These are phyloP conservation scores for Schizopygopsis pylzovi DNA, from an alignment of 2,797 vertebrate species.

Conservation along the genomic window DNA sequence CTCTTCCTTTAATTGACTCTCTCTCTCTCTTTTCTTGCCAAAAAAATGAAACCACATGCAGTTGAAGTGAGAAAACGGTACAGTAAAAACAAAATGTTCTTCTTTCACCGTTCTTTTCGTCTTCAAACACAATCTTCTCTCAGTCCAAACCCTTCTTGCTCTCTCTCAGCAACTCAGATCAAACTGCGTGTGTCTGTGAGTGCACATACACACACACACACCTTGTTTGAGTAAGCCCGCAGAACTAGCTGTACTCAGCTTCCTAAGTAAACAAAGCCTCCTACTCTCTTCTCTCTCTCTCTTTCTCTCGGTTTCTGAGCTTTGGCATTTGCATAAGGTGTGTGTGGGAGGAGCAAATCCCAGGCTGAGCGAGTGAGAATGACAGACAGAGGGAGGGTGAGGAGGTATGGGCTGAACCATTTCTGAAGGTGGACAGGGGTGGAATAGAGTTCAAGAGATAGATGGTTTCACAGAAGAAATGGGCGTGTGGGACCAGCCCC, in stretches of 20 bases:
- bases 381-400: slow-evolving; percentile 42
- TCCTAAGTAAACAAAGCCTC: slow-evolving; percentile 82
- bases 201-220: slow-evolving; percentile 53
- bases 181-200: slow-evolving; percentile 43
- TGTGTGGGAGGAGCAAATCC: slow-evolving; percentile 74
- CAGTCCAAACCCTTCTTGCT: slow-evolving; percentile 51
- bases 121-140: slow-evolving; percentile 50
- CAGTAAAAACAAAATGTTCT: slow-evolving; percentile 68
- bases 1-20: slow-evolving; percentile 6
- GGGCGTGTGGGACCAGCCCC: background rate
- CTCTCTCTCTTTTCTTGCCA: background rate
- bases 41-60: slow-evolving; percentile 6
- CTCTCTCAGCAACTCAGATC: slow-evolving; percentile 58
- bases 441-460: slow-evolving; percentile 51
- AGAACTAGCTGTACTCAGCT: slow-evolving; percentile 71
- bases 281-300: slow-evolving; percentile 63
- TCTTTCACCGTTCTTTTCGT: slow-evolving; percentile 59
- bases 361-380: slow-evolving; percentile 32
- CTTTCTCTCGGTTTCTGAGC: slow-evolving; percentile 66
- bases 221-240: slow-evolving; percentile 66
- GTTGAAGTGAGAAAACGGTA: slow-evolving; percentile 41
- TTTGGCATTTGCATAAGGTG: slow-evolving; percentile 84
- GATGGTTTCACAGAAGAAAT: slow-evolving; percentile 22
- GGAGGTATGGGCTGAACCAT: slow-evolving; percentile 78
- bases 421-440: slow-evolving; percentile 67